Base-by-base conservation (phyloP, 2,888 invertebrate genomes). In the Amphimallon solstitiale region DNA sequence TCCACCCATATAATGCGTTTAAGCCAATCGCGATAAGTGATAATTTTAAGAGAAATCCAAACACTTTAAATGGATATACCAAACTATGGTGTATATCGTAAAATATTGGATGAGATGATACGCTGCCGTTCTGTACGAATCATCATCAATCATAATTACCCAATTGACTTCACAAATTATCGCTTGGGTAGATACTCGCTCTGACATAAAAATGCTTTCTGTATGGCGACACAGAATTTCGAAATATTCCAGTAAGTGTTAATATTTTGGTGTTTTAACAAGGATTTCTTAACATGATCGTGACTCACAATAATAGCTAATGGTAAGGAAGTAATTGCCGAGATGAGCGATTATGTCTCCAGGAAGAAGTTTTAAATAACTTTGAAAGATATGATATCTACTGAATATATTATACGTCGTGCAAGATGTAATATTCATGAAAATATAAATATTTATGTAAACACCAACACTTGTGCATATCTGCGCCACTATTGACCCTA, bases 141-240 rank as follows among this genome's bases (percentile, higher is more conserved):
- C 46, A 35, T 49, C 66, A 66, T 66, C 66, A 66, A 66, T 66
- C 66, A 66, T 66, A 66, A 63, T 66, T 63, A 66, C 56, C 43
- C 66, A 66, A 66, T 66, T 66, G 56, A 54, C 56, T 56, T 56
- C 63, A 61, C 62, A 48, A 62, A 66, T 66, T 66, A 56, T 43
- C 56, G 43, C 56, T 29, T 29, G 56, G 43, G 29, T 17, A 43
- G 38, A 59, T 43, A 59, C 43, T 15, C 29, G 43, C 43, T 43
- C 38, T 52, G 63, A 63, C 63, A 63, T 45, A 45, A 54, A 63
- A 63, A 63, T 43, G 63, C 54, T 63, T 63, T 63, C 51, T 34
- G 52, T 34, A 29, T 21, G 43, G 29, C 56, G 56, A 43, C 56
- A 49, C 48, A 1, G 14, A n/a, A 23, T 49, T 49, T 49, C 48